Evolutionary conservation across 2,797 vertebrate species (phyloP), one percentile per base, ranked within the genome.

Genomic region (Sitta carolinensis): DNA sequence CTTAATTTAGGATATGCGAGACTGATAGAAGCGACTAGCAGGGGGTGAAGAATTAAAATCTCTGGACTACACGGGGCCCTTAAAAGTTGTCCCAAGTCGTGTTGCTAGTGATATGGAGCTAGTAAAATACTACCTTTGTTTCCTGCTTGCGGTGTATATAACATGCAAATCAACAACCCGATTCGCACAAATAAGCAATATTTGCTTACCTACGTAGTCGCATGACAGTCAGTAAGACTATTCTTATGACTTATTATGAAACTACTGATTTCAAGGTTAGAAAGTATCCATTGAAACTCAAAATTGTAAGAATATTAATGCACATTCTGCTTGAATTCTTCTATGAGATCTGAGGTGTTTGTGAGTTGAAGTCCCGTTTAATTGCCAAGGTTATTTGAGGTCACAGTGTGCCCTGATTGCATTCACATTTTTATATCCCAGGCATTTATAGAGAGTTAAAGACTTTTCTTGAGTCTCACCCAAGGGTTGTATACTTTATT

Each of bases 301-400:
- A 42, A 36, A 47, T 22, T 38, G 52, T 83, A 40, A 69, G 55
- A 87, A 26, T 43, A 30, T 36, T 78, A 13, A 7, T 42, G 13
- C 7, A 23, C 11, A 4, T 80, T 66, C 63, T 68, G 38, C 34
- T 64, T 66, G 48, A 61, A 59, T 64, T 69, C 22, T 79, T 73
- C 73, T 70, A 5, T 36, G 69, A 89, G 52, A 62, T 59, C 61
- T 54, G 72, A 91, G 23, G 43, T 69, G 16, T 75, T 77, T 55
- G 38, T 64, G 64, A 18, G 54, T 50, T 87, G 47, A 93, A 50
- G 84, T 80, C 68, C 69, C 86, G 40, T 63, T 86, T 82, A 79
- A 68, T 72, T 89, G n/a, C 38, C 43, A 59, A 26, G 55, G 69
- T 67, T 92, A 45, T 58, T 32, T 77, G 68, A 87, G 64, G 73